Evolutionary conservation across 2,888 invertebrate genomes (phyloP).

Genomic region (Octonoba sinensis): DNA sequence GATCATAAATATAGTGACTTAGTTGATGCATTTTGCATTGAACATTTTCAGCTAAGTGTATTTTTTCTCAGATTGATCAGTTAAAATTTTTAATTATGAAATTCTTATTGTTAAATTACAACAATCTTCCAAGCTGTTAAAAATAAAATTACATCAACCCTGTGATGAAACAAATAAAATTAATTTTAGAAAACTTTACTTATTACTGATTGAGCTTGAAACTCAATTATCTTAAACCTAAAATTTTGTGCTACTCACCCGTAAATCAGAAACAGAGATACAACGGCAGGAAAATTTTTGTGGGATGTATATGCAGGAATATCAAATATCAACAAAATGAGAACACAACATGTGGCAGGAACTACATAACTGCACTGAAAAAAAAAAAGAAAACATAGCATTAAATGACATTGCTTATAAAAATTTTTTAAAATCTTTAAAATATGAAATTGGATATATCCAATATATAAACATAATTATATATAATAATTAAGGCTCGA

Average conservation of each 20-base stretch:
- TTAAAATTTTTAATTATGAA: no score
- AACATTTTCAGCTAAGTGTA: no score
- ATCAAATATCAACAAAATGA: conserved; percentile 82
- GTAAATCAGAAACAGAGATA: conserved; percentile 73
- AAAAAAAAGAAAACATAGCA: conserved; percentile 7
- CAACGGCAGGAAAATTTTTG: conserved; percentile 81
- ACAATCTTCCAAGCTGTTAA: no score
- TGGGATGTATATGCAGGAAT: conserved; percentile 82
- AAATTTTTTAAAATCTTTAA: neutral
- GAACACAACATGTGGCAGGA: conserved; percentile 77
- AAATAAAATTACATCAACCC: no score
- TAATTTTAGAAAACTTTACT: no score
- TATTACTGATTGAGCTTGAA: neutral
- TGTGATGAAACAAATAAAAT: no score
- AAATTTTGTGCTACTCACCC: conserved; percentile 69
- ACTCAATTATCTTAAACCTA: neutral
- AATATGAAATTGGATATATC: neutral
- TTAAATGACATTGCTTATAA: neutral
- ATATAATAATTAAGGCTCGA: no score
- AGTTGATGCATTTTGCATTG: no score
- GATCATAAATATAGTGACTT: no score
- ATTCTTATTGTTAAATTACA: no score
- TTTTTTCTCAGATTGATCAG: no score
- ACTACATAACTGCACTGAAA: conserved; percentile 79
- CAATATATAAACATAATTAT: neutral